Evolutionary conservation across 2,113 vertebrate species (phyloP).

Genomic region (Pagrus major): DNA sequence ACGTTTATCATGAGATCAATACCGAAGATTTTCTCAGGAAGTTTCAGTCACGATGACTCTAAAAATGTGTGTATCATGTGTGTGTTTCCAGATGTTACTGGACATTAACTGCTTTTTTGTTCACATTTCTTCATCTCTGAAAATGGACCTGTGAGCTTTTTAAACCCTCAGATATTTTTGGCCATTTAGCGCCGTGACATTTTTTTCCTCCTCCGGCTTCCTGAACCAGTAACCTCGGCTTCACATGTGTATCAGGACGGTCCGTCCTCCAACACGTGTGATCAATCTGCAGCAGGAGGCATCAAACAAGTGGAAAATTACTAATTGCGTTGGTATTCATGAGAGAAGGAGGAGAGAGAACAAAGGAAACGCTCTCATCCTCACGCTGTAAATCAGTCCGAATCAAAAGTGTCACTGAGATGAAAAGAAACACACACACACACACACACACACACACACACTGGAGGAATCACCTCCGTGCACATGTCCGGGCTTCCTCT

Average conservation of each 20-base stretch:
- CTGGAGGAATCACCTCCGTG: not conserved
- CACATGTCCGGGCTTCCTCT: constrained; percentile 15
- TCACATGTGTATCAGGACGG: not conserved
- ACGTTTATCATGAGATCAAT: too few species aligned
- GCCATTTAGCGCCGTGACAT: not conserved
- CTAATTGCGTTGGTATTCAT: constrained; percentile 53
- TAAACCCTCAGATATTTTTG: too few species aligned
- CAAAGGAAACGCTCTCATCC: constrained; percentile 24
- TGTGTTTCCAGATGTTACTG: too few species aligned
- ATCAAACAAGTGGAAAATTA: constrained; percentile 51
- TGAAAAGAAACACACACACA: constrained; percentile 13
- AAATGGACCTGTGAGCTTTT: too few species aligned
- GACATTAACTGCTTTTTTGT: too few species aligned
- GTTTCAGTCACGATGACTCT: too few species aligned
- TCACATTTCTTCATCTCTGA: too few species aligned
- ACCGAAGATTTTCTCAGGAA: too few species aligned
- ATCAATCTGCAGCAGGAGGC: constrained; percentile 40
- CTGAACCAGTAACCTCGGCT: not conserved
- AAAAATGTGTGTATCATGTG: too few species aligned
- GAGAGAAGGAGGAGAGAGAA: not conserved
- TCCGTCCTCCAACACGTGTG: constrained; percentile 45
- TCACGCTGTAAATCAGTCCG: constrained; percentile 24
- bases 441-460: not conserved
- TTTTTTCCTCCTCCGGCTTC: not conserved
- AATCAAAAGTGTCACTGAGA: constrained; percentile 38